Evolutionary conservation across 2,888 invertebrate genomes (phyloP).

Genomic region (Dione vanillae): DNA sequence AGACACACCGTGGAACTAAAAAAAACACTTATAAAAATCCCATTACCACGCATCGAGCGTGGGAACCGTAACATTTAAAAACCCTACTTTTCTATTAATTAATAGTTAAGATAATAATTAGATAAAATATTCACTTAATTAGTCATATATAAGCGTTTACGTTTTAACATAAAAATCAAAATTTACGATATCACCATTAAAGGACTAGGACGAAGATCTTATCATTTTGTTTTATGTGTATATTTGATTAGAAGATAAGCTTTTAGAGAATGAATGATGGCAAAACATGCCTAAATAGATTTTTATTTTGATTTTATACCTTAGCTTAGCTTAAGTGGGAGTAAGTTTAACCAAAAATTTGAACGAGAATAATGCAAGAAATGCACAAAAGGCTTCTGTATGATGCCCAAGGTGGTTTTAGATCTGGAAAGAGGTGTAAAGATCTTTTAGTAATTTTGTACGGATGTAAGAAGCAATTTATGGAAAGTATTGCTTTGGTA

Average conservation of each 20-base stretch:
- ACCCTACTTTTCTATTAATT: not conserved
- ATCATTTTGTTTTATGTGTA: not conserved
- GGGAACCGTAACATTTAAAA: conserved; percentile 3
- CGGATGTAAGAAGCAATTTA: no score
- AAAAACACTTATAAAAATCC: not conserved
- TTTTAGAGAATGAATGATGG: conserved; percentile 2
- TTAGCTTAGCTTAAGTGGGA: no score
- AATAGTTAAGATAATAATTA: conserved; percentile 2
- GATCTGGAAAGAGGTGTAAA: no score
- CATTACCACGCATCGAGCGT: not conserved
- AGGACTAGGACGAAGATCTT: not conserved
- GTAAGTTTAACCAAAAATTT: no score
- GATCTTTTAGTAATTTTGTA: no score
- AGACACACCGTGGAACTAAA: not conserved
- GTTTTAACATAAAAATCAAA: not conserved
- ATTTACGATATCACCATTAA: conserved; percentile 8
- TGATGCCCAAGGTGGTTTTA: no score
- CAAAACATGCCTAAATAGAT: not conserved
- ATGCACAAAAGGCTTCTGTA: no score
- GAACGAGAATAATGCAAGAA: no score
- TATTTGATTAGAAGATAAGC: not conserved
- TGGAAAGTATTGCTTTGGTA: no score
- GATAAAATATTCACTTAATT: conserved; percentile 4
- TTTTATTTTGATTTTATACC: no score
- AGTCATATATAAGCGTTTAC: conserved; percentile 8